Percentiles rank a stretch among this genome's conserved stretches.
phyloP scores from a whole-genome alignment of 1,140 invertebrate genomes.

The Penaeus japonicus region DNA sequence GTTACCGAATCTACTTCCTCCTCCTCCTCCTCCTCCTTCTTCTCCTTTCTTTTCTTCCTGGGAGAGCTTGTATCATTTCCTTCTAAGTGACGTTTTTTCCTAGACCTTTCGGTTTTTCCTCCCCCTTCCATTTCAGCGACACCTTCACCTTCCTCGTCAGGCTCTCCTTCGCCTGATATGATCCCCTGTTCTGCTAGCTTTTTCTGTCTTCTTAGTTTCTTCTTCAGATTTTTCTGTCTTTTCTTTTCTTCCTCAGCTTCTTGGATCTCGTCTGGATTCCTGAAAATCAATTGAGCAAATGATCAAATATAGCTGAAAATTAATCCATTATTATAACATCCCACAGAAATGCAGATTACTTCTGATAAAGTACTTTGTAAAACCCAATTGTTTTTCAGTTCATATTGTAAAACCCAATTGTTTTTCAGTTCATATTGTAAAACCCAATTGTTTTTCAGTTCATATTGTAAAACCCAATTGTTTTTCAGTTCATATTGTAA shows the following conservation, averaged over 20 bases:
- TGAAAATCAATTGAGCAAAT: conserved; percentile 11
- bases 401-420: too few species aligned
- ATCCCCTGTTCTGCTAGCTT: conserved; percentile 52
- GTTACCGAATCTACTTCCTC: not conserved
- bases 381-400: too few species aligned
- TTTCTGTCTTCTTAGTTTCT: conserved; percentile 40
- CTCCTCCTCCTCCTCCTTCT: not conserved
- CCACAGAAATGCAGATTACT: not conserved
- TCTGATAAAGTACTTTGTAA: too few species aligned
- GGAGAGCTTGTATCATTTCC: not conserved
- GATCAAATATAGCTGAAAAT: not conserved
- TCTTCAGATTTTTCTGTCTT: conserved; percentile 35
- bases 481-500: too few species aligned
- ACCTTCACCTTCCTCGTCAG: not conserved
- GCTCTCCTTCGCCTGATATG: conserved; percentile 37
- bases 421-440: too few species aligned
- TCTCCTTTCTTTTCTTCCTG: conserved; percentile 21
- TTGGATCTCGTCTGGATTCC: conserved; percentile 42
- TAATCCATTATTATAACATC: not conserved
- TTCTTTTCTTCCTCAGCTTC: conserved; percentile 43
- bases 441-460: too few species aligned
- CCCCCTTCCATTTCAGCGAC: not conserved
- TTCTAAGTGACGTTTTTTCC: not conserved
- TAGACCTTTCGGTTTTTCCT: not conserved
- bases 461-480: too few species aligned